Conservation (phyloP, 2,113 vertebrate genomes). For the Dicaeum eximium region DNA sequence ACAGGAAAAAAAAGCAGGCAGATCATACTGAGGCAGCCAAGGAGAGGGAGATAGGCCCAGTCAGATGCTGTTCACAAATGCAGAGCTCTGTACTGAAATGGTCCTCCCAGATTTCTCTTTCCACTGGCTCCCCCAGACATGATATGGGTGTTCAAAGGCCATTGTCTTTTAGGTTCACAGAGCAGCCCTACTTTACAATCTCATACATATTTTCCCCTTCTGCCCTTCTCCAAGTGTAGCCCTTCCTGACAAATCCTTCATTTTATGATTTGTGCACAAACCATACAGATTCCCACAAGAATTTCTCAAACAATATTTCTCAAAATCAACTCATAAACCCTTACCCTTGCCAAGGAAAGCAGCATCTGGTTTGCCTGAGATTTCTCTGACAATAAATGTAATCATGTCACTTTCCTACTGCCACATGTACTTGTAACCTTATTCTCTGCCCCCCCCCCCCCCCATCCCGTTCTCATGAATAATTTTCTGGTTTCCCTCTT, state of each 20-base stretch:
- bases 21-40: neutral
- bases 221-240: neutral
- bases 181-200: neutral
- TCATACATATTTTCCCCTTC: neutral
- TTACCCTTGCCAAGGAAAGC: neutral
- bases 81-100: neutral
- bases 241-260: neutral
- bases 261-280: neutral
- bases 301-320: neutral
- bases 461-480: accelerated
- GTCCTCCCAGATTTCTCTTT: neutral
- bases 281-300: neutral
- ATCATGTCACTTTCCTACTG: neutral
- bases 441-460: neutral
- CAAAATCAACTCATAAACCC: neutral
- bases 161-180: neutral
- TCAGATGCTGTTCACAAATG: neutral
- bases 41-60: neutral
- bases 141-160: neutral
- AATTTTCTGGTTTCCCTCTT: neutral
- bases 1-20: neutral
- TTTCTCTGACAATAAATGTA: neutral
- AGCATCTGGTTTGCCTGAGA: neutral
- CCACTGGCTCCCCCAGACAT: neutral
- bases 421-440: neutral